Base-by-base conservation (phyloP, 2,797 vertebrate species). In the Tapera naevia region DNA sequence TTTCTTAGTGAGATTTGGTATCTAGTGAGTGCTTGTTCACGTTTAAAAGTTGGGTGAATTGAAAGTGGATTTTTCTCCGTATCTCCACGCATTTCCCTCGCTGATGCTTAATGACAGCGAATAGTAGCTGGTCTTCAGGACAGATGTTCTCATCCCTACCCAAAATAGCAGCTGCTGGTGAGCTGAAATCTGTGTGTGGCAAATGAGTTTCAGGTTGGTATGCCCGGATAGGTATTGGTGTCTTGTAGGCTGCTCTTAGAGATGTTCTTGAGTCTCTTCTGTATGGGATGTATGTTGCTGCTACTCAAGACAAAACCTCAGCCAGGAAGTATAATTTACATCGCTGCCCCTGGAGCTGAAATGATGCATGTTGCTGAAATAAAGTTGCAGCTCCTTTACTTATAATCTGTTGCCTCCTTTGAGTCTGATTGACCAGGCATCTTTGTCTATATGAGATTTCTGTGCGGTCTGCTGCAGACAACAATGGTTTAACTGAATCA, bases 401-500 rank as follows among this genome's bases (percentile, higher is more conserved):
- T 91, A 66, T 53, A 71, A 48, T 32, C 15, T 2, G 0, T 67
- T 74, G 66, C 17, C 53, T 54, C 9, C 0, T 2, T 83, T 84
- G 86, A 94, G 86, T 51, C 92, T 78, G 75, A 82, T 45, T 83
- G 88, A 80, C 86, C 81, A 78, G 79, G 33, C 65, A 14, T 80
- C 64, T 82, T 0, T 0, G 25, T 62, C 66, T 91, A 82, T 54
- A 25, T 71, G 83, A 95, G 80, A 66, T 89, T 76, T 94, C 56
- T 64, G 45, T 35, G 50, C 0, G 0, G 67, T 84, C 69, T 88
- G 87, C 78, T 85, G 37, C 71, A 95, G 90, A 94, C 88, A 70
- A 73, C 1, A 1, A 25, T 33, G 17, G 15, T 82, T 92, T 96
- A 94, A 95, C 78, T 66, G 79, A 91, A 94, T 96, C 79, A 80